phyloP scores from a whole-genome alignment of 1,140 invertebrate species.

The Oryctes rhinoceros region DNA sequence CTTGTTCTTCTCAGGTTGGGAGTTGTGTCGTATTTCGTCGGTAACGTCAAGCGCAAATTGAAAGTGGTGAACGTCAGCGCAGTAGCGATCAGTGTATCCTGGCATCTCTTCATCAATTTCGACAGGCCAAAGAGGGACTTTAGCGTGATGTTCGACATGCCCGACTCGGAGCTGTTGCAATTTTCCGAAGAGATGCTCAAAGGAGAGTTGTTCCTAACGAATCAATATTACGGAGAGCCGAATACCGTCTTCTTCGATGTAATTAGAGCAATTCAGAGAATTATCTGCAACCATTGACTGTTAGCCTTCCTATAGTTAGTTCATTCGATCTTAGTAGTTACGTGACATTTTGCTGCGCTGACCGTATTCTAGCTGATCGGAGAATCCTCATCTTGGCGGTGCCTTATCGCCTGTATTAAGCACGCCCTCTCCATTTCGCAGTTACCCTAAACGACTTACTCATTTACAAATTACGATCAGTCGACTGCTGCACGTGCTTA shows the following conservation, averaged over 20 bases:
- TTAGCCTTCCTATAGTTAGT: too few species aligned
- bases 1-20: conserved; percentile 51
- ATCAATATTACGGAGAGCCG: conserved; percentile 33
- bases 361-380: too few species aligned
- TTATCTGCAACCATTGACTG: neutral
- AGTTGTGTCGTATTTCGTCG: conserved; percentile 45
- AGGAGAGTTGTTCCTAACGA: conserved; percentile 19
- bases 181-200: neutral
- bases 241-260: conserved; percentile 17
- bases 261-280: conserved; percentile 15
- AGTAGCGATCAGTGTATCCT: conserved; percentile 49
- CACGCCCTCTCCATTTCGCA: too few species aligned
- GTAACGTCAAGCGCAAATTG: conserved; percentile 43
- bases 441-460: too few species aligned
- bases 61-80: conserved; percentile 49
- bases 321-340: too few species aligned
- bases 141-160: conserved; percentile 47
- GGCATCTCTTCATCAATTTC: conserved; percentile 48
- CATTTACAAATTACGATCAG: too few species aligned
- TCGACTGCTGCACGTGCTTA: too few species aligned
- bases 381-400: too few species aligned
- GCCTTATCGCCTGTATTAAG: too few species aligned
- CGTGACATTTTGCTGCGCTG: too few species aligned
- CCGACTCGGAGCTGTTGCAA: conserved; percentile 24
- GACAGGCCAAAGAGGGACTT: conserved; percentile 41